Evolutionary conservation across 1,140 invertebrate genomes (phyloP), one percentile per base, ranked within the genome.

Genomic region (Aporrectodea caliginosa): DNA sequence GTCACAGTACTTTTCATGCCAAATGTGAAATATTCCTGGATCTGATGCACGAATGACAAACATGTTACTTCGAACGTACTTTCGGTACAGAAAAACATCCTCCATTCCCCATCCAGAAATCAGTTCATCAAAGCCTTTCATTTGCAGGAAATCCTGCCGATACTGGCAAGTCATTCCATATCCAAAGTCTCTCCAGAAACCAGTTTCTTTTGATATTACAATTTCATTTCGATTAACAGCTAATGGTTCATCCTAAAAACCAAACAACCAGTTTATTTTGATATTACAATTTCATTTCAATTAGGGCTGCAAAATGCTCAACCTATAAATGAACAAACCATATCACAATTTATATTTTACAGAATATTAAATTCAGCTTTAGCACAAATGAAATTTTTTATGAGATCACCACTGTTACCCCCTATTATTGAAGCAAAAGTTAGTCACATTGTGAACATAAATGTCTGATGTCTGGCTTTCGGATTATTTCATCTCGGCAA

Each of bases 161-260:
- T 94, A 94, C 85, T 94, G 93, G 83, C 93, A 94, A 0, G 93
- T 93, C 93, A 94, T 94, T 12, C 93, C 93, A 82, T 93, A 94
- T 79, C 93, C 93, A 86, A 94, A 94, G 87, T 94, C 93, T 81
- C 93, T 90, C 93, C 93, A 94, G 85, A 94, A 94, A 2, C 93
- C 93, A 0, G 93, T 93, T 84, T 94, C 93, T 83, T 92, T 90
- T 0, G 93, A 93, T 83, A 95, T 93, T 29, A 93, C 90, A 69
- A 94, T 88, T 87, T 93, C 92, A 84, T 93, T 92, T 80, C 91
- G 91, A 83, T 92, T 22, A 12, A 12, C 22, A 58, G 43, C 6
- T 22, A 12, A 6, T 58, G 43, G 43, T 22, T 58, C 43, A 58
- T 58, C 43, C 43, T 58, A 58, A 58, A n/a, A n/a, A n/a, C n/a